Conservation (phyloP, 1,140 invertebrate species). For the Schlechtendalia chinensis region DNA sequence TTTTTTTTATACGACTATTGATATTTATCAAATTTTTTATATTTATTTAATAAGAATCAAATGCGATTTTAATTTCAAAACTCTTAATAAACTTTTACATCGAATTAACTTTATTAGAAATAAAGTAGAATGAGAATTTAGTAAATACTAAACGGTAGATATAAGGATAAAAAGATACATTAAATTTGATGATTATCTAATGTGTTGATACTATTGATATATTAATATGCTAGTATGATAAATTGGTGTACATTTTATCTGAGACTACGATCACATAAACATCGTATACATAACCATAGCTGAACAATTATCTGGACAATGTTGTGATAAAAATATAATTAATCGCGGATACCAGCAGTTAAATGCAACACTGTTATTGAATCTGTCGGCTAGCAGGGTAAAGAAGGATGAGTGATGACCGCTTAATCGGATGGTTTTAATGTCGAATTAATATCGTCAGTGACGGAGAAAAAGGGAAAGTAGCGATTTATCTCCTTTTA, state of each 20-base stretch:
- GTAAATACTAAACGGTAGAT: neutral
- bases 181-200: neutral
- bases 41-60: neutral
- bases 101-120: neutral
- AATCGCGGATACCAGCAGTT: slow-evolving; percentile 22
- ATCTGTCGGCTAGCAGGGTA: neutral
- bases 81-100: neutral
- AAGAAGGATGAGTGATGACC: slow-evolving; percentile 25
- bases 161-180: neutral
- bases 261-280: neutral
- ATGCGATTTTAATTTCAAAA: slow-evolving; percentile 4
- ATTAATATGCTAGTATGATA: neutral
- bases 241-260: neutral
- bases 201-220: neutral
- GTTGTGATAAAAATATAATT: slow-evolving; percentile 26
- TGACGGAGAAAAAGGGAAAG: slow-evolving; percentile 5
- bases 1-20: too few relatives aligned
- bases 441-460: slow-evolving; percentile 1
- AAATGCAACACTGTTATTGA: slow-evolving; percentile 16
- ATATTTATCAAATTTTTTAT: neutral
- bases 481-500: slow-evolving; percentile 2
- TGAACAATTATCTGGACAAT: neutral
- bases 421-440: slow-evolving; percentile 25
- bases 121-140: neutral
- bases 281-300: neutral